Evolutionary conservation across 2,888 invertebrate genomes (phyloP), one percentile per base, ranked within the genome.

Genomic region (Lamellibrachia satsuma): DNA sequence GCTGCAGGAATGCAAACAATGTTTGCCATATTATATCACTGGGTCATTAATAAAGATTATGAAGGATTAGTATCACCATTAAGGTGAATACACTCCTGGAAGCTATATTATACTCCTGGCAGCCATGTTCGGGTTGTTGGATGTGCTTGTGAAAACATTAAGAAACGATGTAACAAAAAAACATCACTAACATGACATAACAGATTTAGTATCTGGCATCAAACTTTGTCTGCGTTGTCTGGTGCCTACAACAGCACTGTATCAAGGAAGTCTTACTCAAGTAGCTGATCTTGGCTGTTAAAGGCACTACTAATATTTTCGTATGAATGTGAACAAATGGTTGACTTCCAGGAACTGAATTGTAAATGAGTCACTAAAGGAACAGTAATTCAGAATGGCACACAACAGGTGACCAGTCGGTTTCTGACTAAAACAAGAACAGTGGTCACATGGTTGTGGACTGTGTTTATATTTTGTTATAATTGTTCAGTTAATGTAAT

Each of bases 1-100:
- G 75, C 75, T 22, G 22, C 75, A 75, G 75, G 75, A 75, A 75
- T 75, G 75, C 75, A 75, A 75, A 75, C 75, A 75, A 75, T 75
- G 75, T 75, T 75, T 75, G 75, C 75, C 6, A 22, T 75, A 75
- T 75, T 75, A 75, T 75, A 75, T 75, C 22, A 75, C 22, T 39
- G 75, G 22, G 3, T 75, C 15, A 75, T 75, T 75, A 75, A 75
- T 75, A 22, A 75, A 75, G 75, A 75, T 75, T 75, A 75, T 22
- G 15, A 22, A 75, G n/a, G 75, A 75, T 75, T 75, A 75, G 75
- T 75, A 75, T 75, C 75, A 75, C n/a, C 22, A 75, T 22, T 75
- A 75, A 75, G 75, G 75, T 75, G 75, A 6, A 75, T 75, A 75
- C 75, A 75, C 22, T 75, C 15, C 75, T 75, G 75, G 15, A 8